phyloP scores from a whole-genome alignment of 2,888 invertebrate species.

The Eustalomyia histrio region DNA sequence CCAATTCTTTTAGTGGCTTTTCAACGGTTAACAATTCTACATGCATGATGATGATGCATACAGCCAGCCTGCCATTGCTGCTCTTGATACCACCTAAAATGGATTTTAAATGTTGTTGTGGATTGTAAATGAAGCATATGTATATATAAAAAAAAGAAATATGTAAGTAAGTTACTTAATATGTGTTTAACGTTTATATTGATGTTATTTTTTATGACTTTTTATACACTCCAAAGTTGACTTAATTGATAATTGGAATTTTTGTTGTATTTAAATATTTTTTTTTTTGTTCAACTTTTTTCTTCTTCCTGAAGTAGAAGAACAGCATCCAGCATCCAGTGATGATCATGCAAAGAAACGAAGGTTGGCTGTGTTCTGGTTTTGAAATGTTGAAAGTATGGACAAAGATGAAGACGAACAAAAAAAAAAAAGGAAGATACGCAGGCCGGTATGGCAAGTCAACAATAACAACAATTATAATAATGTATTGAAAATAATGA shows the following conservation, averaged over 20 bases:
- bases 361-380: conserved; percentile 6
- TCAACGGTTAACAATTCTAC: not conserved
- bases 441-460: conserved; percentile 14
- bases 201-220: conserved; percentile 67
- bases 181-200: conserved; percentile 68
- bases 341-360: not conserved
- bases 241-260: conserved; percentile 74
- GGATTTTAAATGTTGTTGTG: conserved; percentile 5
- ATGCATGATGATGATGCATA: not conserved
- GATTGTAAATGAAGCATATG: conserved; percentile 38
- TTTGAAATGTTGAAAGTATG: not conserved
- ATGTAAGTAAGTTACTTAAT: conserved; percentile 67
- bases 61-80: not conserved
- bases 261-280: conserved; percentile 60
- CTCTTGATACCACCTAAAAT: not conserved
- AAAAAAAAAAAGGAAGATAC: not conserved
- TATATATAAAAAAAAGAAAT: conserved; percentile 24
- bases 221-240: conserved; percentile 69
- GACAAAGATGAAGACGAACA: not conserved
- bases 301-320: conserved; percentile 7
- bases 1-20: not conserved
- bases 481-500: conserved; percentile 57
- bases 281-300: conserved; percentile 33
- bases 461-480: conserved; percentile 59
- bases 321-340: conserved; percentile 6